Conservation (phyloP, 2,113 vertebrate species). For the Macheiramphus alcinus region DNA sequence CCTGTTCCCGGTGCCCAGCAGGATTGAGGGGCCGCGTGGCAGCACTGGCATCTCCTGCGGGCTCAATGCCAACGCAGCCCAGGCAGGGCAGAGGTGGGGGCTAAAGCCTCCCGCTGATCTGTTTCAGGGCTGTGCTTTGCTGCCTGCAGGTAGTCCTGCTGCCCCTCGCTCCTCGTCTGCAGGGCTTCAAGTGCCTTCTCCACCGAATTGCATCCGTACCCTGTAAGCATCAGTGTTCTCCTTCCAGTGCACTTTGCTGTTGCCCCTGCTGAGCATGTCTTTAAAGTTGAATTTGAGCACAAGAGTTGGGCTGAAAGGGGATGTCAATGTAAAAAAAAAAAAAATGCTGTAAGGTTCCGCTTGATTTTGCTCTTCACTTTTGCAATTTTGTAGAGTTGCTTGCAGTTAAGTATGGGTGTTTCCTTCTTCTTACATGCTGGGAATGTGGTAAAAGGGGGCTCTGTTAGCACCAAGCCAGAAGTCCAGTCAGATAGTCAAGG, state of each 20-base stretch:
- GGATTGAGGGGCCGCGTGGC: neutral
- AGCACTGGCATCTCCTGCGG: fast-evolving
- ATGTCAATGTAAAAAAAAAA: neutral
- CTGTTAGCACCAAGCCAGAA: neutral
- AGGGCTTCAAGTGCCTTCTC: neutral
- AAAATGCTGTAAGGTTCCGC: neutral
- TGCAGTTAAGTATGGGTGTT: neutral
- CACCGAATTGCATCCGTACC: neutral
- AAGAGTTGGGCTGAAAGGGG: neutral
- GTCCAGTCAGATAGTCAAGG: neutral
- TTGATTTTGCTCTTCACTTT: neutral
- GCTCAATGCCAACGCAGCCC: neutral
- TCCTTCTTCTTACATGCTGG: neutral
- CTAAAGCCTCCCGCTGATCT: neutral
- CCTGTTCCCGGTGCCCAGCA: neutral
- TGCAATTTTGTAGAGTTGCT: neutral
- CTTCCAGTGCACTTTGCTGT: neutral
- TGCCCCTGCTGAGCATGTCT: neutral
- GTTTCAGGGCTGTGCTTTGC: neutral
- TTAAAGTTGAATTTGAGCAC: neutral
- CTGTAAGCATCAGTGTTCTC: neutral
- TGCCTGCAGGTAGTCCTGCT: neutral
- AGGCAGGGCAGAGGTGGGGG: neutral
- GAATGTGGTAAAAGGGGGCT: neutral
- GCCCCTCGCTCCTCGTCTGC: neutral